phyloP scores from a whole-genome alignment of 2,797 vertebrate species.

The Lithobates sylvaticus region DNA sequence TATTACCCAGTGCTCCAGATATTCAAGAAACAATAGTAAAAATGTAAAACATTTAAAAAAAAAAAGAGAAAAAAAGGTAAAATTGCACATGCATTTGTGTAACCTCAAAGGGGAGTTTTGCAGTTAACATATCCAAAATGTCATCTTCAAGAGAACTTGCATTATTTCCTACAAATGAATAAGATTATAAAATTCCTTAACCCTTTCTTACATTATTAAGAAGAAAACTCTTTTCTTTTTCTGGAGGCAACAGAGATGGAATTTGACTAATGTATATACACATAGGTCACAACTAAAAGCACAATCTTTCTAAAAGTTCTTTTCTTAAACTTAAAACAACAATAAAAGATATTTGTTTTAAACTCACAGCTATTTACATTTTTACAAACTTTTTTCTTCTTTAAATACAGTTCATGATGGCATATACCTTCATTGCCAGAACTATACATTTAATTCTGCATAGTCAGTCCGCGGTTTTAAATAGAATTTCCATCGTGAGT shows the following conservation, averaged over 20 bases:
- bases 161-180: constrained; percentile 75
- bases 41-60: constrained; percentile 48
- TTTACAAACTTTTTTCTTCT: constrained; percentile 83
- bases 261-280: constrained; percentile 87
- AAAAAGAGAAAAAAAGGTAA: constrained; percentile 61
- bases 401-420: constrained; percentile 94
- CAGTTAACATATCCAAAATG: constrained; percentile 72
- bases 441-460: constrained; percentile 74
- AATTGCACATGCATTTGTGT: constrained; percentile 78
- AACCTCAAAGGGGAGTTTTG: constrained; percentile 70
- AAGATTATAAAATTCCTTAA: constrained; percentile 71
- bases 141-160: constrained; percentile 70
- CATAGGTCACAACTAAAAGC: constrained; percentile 81
- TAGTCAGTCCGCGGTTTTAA: constrained; percentile 75
- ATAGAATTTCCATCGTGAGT: constrained; percentile 73
- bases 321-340: constrained; percentile 84
- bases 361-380: constrained; percentile 86
- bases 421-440: constrained; percentile 77
- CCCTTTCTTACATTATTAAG: constrained; percentile 74
- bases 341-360: constrained; percentile 80
- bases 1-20: constrained; percentile 65
- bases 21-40: constrained; percentile 67
- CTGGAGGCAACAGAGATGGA: constrained; percentile 74
- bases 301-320: constrained; percentile 82
- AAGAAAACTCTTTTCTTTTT: constrained; percentile 71